These are phyloP conservation scores for Hofmannophila pseudospretella DNA, from an alignment of 2,888 invertebrate species.

Conservation along the genomic window DNA sequence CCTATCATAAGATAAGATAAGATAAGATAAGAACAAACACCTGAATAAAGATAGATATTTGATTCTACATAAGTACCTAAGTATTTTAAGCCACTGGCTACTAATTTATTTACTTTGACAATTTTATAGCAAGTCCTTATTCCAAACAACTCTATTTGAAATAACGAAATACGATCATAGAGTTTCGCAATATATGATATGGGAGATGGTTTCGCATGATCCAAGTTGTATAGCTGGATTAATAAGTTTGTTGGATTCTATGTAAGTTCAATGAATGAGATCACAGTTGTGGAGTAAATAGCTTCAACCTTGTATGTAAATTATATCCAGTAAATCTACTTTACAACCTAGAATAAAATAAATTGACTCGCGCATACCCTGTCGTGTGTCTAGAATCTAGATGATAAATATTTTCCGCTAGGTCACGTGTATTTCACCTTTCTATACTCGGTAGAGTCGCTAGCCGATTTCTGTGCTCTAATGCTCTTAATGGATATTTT, in stretches of 20 bases:
- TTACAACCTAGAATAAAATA: constrained; percentile 5
- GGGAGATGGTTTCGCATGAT: too few species aligned
- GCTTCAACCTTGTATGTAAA: constrained; percentile 51
- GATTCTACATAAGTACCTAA: too few species aligned
- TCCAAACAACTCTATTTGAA: constrained; percentile 5
- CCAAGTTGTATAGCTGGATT: too few species aligned
- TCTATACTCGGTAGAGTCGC: neutral
- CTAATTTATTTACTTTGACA: constrained; percentile 7
- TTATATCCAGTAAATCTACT: constrained; percentile 46
- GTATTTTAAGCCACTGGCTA: too few species aligned
- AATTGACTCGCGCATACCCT: constrained; percentile 8
- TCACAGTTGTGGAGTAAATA: constrained; percentile 43
- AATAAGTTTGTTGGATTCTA: constrained; percentile 10
- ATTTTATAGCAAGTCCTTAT: constrained; percentile 9
- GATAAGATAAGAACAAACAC: too few species aligned
- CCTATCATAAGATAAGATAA: too few species aligned
- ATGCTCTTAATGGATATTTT: too few species aligned
- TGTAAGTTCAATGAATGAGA: constrained; percentile 39
- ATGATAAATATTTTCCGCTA: neutral
- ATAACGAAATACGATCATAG: neutral
- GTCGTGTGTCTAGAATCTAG: too few species aligned
- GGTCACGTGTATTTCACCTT: neutral
- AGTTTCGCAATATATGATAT: too few species aligned
- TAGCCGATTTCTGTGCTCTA: too few species aligned
- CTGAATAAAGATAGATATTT: too few species aligned